phyloP scores from a whole-genome alignment of 2,888 invertebrate genomes.

The Mystacides longicornis region DNA sequence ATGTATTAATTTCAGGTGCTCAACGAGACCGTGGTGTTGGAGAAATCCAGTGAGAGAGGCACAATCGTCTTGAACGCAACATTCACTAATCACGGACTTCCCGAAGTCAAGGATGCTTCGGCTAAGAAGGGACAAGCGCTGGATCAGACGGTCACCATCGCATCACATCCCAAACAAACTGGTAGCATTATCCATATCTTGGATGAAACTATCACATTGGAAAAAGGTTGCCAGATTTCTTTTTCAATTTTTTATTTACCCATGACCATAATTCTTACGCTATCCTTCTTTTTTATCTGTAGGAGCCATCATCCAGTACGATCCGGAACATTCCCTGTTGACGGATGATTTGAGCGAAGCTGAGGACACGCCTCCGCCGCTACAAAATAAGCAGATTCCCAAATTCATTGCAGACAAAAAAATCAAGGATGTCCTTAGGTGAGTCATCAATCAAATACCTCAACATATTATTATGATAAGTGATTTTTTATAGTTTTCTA shows the following conservation, averaged over 20 bases:
- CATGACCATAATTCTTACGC: background rate
- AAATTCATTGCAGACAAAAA: conserved; percentile 10
- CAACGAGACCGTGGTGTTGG: conserved; percentile 14
- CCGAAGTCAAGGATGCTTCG: background rate
- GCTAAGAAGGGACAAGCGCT: background rate
- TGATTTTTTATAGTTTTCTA: too few species aligned
- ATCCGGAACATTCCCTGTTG: conserved; percentile 15
- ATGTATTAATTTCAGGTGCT: too few species aligned
- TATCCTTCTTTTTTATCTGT: background rate
- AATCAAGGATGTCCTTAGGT: conserved; percentile 10
- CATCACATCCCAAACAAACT: background rate
- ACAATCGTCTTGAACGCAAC: background rate
- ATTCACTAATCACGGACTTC: background rate
- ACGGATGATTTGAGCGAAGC: conserved; percentile 22
- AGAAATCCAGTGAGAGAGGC: conserved; percentile 6
- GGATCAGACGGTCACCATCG: conserved; percentile 5
- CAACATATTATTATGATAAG: too few species aligned
- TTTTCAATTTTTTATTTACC: background rate
- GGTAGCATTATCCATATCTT: background rate
- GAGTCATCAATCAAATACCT: too few species aligned
- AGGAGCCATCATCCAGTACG: conserved; percentile 11
- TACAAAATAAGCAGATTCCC: background rate
- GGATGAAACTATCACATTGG: conserved; percentile 14
- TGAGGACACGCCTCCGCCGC: conserved; percentile 20
- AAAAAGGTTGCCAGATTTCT: conserved; percentile 2